Percentiles rank a stretch among this genome's conserved stretches.
Conservation (phyloP, 2,888 invertebrate species). For the Coenonympha arcania region DNA sequence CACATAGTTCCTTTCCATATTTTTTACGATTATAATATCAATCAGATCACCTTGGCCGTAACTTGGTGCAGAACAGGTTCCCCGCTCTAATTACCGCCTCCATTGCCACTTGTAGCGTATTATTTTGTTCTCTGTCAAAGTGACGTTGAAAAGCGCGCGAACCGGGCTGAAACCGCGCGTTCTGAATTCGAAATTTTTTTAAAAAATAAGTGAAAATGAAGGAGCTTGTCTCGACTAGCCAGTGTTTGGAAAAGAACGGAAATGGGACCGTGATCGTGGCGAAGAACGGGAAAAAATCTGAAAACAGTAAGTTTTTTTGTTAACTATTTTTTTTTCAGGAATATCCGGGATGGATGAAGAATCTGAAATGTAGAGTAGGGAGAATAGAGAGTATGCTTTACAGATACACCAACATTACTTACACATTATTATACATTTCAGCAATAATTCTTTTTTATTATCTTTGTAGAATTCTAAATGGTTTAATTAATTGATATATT, state of each 20-base stretch:
- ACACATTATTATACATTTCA: too few species aligned
- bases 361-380: not conserved
- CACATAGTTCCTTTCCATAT: slow-evolving; percentile 15
- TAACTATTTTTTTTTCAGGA: not conserved
- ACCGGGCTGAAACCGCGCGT: slow-evolving; percentile 28
- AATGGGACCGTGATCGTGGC: slow-evolving; percentile 47
- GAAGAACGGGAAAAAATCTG: slow-evolving; percentile 54
- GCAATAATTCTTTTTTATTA: too few species aligned
- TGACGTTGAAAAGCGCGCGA: slow-evolving; percentile 65
- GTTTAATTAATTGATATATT: too few species aligned
- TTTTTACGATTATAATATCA: slow-evolving; percentile 14
- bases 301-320: slow-evolving; percentile 46
- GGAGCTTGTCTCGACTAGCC: slow-evolving; percentile 55
- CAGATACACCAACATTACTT: too few species aligned
- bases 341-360: not conserved
- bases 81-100: slow-evolving; percentile 42
- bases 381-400: too few species aligned
- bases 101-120: slow-evolving; percentile 42
- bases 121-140: slow-evolving; percentile 48
- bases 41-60: slow-evolving; percentile 55
- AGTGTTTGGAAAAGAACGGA: slow-evolving; percentile 48
- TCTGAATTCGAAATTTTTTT: slow-evolving; percentile 24
- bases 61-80: slow-evolving; percentile 35
- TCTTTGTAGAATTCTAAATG: too few species aligned
- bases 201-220: slow-evolving; percentile 51